These are phyloP conservation scores for Pyrocoelia pectoralis DNA, from an alignment of 2,888 invertebrate species.

Conservation along the genomic window DNA sequence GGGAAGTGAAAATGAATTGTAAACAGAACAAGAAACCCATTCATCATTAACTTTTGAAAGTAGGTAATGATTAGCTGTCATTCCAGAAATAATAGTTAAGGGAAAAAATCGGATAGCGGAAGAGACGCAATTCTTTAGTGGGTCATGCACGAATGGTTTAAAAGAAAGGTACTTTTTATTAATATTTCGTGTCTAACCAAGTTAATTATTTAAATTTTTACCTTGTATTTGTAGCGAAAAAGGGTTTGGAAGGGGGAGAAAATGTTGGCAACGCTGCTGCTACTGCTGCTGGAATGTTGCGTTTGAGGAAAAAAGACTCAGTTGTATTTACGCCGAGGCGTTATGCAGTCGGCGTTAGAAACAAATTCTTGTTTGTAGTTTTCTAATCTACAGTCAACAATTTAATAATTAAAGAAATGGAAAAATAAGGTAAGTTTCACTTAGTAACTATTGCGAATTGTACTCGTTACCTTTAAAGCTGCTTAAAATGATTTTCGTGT, in stretches of 20 bases:
- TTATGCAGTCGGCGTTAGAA: constrained; percentile 53
- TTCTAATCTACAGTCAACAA: not conserved
- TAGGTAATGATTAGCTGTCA: too few species aligned
- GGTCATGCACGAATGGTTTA: too few species aligned
- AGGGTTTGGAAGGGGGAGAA: not conserved
- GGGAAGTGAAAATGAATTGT: too few species aligned
- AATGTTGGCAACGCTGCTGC: not conserved
- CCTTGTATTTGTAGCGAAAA: not conserved
- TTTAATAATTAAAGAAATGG: constrained; percentile 7
- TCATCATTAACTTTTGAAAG: too few species aligned
- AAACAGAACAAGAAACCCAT: too few species aligned
- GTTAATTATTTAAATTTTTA: too few species aligned
- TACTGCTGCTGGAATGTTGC: constrained; percentile 12
- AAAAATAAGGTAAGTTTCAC: constrained; percentile 32
- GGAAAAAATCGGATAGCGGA: too few species aligned
- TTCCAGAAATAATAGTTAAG: too few species aligned
- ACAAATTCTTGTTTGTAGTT: constrained; percentile 9
- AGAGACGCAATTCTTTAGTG: too few species aligned
- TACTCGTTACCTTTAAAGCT: not conserved
- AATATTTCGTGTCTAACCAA: too few species aligned
- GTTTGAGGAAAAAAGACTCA: constrained; percentile 34
- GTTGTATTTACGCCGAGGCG: constrained; percentile 55
- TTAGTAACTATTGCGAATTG: not conserved
- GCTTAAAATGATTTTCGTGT: not conserved
- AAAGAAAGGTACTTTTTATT: too few species aligned